phyloP scores from a whole-genome alignment of 2,113 vertebrate genomes.

The Thamnophis sirtalis region DNA sequence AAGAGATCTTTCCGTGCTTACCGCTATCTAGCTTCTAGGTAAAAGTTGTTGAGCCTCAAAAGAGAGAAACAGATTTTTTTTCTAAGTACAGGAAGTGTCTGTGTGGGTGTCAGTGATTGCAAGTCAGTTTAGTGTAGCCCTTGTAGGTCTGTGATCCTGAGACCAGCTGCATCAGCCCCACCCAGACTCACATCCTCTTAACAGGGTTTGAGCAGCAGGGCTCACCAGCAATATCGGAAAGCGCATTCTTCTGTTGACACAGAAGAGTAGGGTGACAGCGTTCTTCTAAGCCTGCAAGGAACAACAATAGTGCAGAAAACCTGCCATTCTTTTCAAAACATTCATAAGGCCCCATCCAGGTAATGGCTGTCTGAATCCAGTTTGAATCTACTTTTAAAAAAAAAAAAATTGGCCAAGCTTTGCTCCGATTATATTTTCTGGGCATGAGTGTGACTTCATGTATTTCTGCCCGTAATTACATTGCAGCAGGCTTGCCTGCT shows the following conservation, averaged over 20 bases:
- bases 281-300: neutral
- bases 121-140: constrained; percentile 61
- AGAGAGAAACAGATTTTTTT: constrained; percentile 73
- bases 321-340: neutral
- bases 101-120: constrained; percentile 80
- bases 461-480: neutral
- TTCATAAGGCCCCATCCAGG: neutral
- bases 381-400: neutral
- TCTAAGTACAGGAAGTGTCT: constrained; percentile 72
- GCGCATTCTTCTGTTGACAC: neutral
- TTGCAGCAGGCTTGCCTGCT: neutral
- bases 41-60: constrained; percentile 80
- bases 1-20: constrained; percentile 61
- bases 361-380: neutral
- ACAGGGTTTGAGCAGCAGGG: constrained; percentile 52
- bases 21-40: constrained; percentile 74
- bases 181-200: constrained; percentile 84
- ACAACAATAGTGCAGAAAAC: neutral
- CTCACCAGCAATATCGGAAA: constrained; percentile 56
- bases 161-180: constrained; percentile 71
- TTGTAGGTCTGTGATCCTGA: constrained; percentile 65
- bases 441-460: neutral
- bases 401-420: neutral
- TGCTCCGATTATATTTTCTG: neutral
- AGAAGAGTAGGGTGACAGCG: neutral